Evolutionary conservation across 2,888 invertebrate genomes (phyloP).

Genomic region (Rhimphoctona megacephalus): DNA sequence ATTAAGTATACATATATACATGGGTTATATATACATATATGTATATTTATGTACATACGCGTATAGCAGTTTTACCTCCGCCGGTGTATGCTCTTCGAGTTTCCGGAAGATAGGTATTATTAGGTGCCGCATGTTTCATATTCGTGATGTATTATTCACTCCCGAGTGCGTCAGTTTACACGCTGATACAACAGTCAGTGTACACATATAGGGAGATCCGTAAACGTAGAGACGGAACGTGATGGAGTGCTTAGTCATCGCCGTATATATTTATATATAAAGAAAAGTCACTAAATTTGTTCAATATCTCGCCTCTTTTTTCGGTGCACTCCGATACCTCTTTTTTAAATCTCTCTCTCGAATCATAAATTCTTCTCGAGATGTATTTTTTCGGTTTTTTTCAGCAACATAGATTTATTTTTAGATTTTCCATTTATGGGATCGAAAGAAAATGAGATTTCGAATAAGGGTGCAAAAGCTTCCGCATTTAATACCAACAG

Average conservation of each 20-base stretch:
- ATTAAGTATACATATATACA: constrained; percentile 8
- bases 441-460: background rate
- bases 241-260: background rate
- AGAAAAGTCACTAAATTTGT: background rate
- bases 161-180: constrained; percentile 30
- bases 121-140: constrained; percentile 51
- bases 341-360: background rate
- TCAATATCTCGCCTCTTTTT: background rate
- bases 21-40: background rate
- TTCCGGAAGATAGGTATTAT: constrained; percentile 57
- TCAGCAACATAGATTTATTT: background rate
- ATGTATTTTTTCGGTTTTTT: background rate
- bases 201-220: background rate
- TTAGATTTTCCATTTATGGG: background rate
- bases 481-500: background rate
- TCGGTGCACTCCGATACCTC: background rate
- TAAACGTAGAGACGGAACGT: background rate
- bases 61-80: background rate
- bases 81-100: constrained; percentile 22
- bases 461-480: background rate
- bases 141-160: constrained; percentile 52
- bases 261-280: background rate
- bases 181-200: constrained; percentile 15
- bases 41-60: background rate
- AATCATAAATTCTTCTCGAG: background rate